A percentile compares a stretch with the other conserved stretches of the same genome.
Evolutionary conservation across 2,797 vertebrate species (phyloP).

Genomic region (Enoplosus armatus): DNA sequence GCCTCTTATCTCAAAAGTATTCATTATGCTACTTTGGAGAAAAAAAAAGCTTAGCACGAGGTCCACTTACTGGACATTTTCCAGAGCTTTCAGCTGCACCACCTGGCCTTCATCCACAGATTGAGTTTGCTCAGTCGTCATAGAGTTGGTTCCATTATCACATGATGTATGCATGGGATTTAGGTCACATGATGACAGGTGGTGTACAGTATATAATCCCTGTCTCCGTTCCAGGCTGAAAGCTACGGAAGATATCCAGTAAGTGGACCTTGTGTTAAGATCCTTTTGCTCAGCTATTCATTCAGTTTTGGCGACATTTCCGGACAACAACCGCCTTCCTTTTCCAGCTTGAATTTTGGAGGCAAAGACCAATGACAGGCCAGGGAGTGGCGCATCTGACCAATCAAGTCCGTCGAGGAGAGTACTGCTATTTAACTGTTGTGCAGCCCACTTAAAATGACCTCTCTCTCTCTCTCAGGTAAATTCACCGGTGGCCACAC

Average conservation of each 20-base stretch:
- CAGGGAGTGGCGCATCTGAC: background rate
- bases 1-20: background rate
- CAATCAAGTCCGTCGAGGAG: background rate
- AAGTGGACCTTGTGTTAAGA: background rate
- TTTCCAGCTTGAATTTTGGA: background rate
- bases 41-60: background rate
- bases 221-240: background rate
- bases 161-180: background rate
- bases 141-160: background rate
- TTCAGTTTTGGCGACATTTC: background rate
- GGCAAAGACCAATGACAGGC: background rate
- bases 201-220: background rate
- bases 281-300: background rate
- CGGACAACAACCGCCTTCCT: background rate
- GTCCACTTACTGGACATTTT: background rate
- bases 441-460: background rate
- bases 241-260: background rate
- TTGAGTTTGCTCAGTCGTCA: background rate
- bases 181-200: slow-evolving; percentile 6
- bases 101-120: background rate
- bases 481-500: background rate
- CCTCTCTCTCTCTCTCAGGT: background rate
- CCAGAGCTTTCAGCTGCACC: background rate
- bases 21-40: no score
- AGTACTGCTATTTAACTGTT: background rate